Percentiles rank a stretch among this genome's conserved stretches.
phyloP scores from a whole-genome alignment of 1,140 invertebrate species.

The Dolichoris vasculosae region DNA sequence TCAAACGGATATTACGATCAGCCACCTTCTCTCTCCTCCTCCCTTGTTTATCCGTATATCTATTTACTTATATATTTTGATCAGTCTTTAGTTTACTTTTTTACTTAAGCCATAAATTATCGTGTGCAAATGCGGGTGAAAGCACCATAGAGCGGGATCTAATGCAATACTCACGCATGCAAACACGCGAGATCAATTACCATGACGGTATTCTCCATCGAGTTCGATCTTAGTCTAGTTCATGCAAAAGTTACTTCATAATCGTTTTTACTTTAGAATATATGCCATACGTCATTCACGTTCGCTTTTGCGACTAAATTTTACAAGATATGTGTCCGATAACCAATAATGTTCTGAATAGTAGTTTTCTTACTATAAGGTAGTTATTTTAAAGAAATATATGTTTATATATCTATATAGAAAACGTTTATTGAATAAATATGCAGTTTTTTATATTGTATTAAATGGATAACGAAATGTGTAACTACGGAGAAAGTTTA shows the following conservation, averaged over 20 bases:
- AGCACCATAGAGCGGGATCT: constrained; percentile 58
- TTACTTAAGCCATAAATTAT: constrained; percentile 18
- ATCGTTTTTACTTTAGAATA: constrained; percentile 10
- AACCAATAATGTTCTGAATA: neutral
- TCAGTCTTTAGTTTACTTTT: neutral
- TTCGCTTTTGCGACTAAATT: neutral
- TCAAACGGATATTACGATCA: constrained; percentile 16
- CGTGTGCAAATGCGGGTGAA: constrained; percentile 58
- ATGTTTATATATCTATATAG: neutral
- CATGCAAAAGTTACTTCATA: constrained; percentile 28
- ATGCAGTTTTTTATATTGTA: neutral
- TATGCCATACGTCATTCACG: neutral
- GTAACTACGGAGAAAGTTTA: constrained; percentile 36
- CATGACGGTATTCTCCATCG: constrained; percentile 53
- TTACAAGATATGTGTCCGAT: neutral
- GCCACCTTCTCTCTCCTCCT: neutral
- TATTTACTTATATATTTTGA: neutral
- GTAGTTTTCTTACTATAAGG: neutral
- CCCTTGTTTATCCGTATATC: neutral
- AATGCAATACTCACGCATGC: constrained; percentile 64
- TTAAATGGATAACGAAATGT: constrained; percentile 21
- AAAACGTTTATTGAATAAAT: neutral
- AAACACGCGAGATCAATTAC: constrained; percentile 62
- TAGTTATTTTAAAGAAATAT: too few relatives aligned
- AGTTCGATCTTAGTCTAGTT: constrained; percentile 5